Conservation (phyloP, 2,797 vertebrate genomes). For the Mormyrops attenuatus region DNA sequence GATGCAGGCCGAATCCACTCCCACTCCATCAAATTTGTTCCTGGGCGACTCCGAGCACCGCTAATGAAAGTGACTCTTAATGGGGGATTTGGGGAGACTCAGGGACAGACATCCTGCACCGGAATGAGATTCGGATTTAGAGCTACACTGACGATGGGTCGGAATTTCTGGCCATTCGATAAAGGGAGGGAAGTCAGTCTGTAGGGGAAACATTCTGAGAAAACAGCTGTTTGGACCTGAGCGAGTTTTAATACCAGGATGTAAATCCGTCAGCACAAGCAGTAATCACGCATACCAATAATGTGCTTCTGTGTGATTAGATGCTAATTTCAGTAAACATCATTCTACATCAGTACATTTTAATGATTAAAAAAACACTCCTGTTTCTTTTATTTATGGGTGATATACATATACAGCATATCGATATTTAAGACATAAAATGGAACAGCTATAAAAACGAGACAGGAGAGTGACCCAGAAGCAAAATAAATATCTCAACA, state of each 20-base stretch:
- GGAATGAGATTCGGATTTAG: not conserved
- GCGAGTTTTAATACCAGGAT: not conserved
- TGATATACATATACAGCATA: not conserved
- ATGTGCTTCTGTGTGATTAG: not conserved
- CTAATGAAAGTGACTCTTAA: constrained; percentile 7
- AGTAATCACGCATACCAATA: not conserved
- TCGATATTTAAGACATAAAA: not conserved
- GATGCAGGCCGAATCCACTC: not conserved
- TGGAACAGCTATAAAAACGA: not conserved
- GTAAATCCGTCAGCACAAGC: not conserved
- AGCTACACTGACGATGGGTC: not conserved
- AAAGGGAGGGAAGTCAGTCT: not conserved
- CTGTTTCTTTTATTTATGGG: not conserved
- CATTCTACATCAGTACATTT: not conserved
- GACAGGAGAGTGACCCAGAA: not conserved
- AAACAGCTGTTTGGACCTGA: not conserved
- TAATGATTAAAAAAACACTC: not conserved
- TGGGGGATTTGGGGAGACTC: not conserved
- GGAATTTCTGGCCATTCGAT: constrained; percentile 7
- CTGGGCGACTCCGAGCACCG: not conserved
- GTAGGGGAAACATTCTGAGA: not conserved
- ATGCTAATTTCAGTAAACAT: not conserved
- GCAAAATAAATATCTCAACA: not conserved
- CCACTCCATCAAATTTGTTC: not conserved
- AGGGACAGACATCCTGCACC: not conserved